Conservation (phyloP, 2,888 invertebrate genomes). For the Coenonympha glycerion region DNA sequence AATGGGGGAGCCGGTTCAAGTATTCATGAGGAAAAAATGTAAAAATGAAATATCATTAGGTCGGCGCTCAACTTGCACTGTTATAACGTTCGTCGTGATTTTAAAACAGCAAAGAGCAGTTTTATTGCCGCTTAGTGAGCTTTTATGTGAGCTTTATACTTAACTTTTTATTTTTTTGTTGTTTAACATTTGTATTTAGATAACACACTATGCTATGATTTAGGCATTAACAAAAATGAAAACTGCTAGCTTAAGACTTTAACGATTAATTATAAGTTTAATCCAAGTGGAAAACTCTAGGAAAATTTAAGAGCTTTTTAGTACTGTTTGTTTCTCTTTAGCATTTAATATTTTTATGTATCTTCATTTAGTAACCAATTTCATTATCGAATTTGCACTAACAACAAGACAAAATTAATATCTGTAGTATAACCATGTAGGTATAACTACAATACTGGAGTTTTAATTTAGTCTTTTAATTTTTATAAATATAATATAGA, state of each 20-base stretch:
- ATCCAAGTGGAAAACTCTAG: no score
- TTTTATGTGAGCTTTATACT: conserved; percentile 16
- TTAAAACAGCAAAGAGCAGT: conserved; percentile 16
- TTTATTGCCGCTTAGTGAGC: conserved; percentile 19
- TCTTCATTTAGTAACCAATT: no score
- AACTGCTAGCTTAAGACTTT: no score
- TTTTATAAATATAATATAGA: no score
- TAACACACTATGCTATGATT: not conserved
- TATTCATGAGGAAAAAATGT: conserved; percentile 59
- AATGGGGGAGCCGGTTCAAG: conserved; percentile 44
- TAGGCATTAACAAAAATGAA: no score
- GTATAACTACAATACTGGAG: no score
- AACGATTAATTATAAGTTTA: no score
- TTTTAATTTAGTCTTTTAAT: no score
- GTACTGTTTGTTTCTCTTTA: not conserved
- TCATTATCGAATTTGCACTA: no score
- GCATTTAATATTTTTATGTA: no score
- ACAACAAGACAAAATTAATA: no score
- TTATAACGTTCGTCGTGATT: conserved; percentile 20
- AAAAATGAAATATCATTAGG: conserved; percentile 57
- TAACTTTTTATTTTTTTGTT: not conserved
- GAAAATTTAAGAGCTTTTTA: not conserved
- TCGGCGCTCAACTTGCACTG: conserved; percentile 13
- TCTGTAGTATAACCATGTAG: no score
- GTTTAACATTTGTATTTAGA: conserved; percentile 1